Percentiles rank a stretch among this genome's conserved stretches.
phyloP scores from a whole-genome alignment of 1,140 invertebrate species.

The Platyura marginata region DNA sequence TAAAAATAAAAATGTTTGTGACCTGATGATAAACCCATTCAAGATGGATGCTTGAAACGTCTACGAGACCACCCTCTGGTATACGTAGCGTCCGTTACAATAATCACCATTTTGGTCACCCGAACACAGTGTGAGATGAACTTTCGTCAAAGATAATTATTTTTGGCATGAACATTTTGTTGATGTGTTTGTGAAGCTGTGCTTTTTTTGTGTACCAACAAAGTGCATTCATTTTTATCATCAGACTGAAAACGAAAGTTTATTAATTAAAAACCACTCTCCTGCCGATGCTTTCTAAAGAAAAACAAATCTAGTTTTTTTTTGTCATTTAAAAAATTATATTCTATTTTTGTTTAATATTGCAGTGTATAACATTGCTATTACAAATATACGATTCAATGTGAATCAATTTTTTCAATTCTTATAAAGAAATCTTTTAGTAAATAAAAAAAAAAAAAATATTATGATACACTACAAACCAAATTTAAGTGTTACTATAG shows the following conservation, averaged over 20 bases:
- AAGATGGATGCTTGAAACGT: too few relatives aligned
- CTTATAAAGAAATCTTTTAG: not conserved
- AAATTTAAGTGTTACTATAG: not conserved
- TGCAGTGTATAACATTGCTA: not conserved
- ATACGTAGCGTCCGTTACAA: too few relatives aligned
- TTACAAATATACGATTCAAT: not conserved
- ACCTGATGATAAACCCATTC: too few relatives aligned
- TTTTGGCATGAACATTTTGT: too few relatives aligned
- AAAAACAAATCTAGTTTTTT: not conserved
- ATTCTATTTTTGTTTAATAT: not conserved
- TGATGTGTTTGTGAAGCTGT: too few relatives aligned
- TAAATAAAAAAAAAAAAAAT: constrained; percentile 1
- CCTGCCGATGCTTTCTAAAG: not conserved
- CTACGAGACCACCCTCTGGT: too few relatives aligned
- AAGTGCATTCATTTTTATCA: not conserved
- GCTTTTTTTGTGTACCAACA: too few relatives aligned
- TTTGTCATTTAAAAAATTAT: not conserved
- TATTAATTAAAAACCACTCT: not conserved
- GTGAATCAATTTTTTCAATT: constrained; percentile 1
- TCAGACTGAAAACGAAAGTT: not conserved
- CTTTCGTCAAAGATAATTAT: too few relatives aligned
- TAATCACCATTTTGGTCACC: too few relatives aligned
- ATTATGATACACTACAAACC: constrained; percentile 1
- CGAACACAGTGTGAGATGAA: too few relatives aligned
- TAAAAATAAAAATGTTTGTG: too few relatives aligned